Evolutionary conservation across 2,113 vertebrate species (phyloP).

Genomic region (Grammomys dolichurus): DNA sequence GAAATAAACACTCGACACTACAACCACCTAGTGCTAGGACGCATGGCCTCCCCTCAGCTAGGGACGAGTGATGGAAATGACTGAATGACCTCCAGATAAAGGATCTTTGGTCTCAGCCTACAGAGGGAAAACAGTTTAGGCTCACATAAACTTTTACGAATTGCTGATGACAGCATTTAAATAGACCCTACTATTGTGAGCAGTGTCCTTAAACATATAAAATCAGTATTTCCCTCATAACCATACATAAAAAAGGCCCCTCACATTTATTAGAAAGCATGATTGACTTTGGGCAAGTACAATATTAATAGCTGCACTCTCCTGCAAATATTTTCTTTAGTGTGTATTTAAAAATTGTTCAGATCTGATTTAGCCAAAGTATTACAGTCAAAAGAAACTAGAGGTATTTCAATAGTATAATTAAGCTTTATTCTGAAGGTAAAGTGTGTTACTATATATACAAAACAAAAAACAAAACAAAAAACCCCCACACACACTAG

Average conservation of each 20-base stretch:
- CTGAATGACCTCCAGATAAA: not conserved
- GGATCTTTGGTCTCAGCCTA: constrained; percentile 21
- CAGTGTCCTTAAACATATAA: not conserved
- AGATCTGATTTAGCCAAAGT: constrained; percentile 19
- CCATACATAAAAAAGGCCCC: not conserved
- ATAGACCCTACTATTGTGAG: constrained; percentile 25
- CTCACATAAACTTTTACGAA: constrained; percentile 31
- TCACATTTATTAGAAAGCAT: constrained; percentile 54
- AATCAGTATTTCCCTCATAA: constrained; percentile 58
- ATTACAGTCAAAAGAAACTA: constrained; percentile 50
- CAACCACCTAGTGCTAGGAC: not conserved
- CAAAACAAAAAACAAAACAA: not conserved
- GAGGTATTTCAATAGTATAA: constrained; percentile 33
- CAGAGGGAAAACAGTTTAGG: not conserved
- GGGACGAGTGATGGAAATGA: not conserved
- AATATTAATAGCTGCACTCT: not conserved
- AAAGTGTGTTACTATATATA: constrained; percentile 27
- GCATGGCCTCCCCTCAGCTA: not conserved
- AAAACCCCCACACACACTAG: not conserved
- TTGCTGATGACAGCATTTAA: constrained; percentile 40
- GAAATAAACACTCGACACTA: not conserved
- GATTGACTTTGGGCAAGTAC: constrained; percentile 10
- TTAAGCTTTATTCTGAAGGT: constrained; percentile 51
- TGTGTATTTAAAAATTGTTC: constrained; percentile 45
- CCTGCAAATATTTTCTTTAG: constrained; percentile 59